Base-by-base conservation (phyloP, 2,888 invertebrate genomes). In the Vesta saturnalis region DNA sequence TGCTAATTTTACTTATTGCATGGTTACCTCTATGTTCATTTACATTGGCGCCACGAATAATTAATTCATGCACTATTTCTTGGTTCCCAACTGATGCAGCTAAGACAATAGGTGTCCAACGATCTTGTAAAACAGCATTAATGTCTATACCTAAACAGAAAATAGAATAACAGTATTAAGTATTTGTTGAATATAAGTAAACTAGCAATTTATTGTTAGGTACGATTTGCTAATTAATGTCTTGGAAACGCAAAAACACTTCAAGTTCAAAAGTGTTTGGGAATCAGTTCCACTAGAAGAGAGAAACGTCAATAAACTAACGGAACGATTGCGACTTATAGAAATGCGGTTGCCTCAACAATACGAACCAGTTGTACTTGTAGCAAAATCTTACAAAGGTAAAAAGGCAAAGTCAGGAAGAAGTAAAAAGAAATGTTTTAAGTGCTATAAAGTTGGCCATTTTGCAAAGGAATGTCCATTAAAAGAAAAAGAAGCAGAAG, bases 81-180 rank as follows among this genome's bases (percentile, higher is more conserved):
- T 84, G 82, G 76, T 88, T 86, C 12, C 86, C 88, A 73, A 86
- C 86, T 47, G 88, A 88, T 62, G 88, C 86, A 10, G 90, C 88
- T 79, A 90, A 86, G 77, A 89, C 83, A 52, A 91, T 78, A 0
- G 87, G 85, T 55, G 88, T 89, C 90, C 90, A 91, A 21, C 87
- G 88, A 74, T 87, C 86, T 58, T 86, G 83, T 22, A 91, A 78
- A 70, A 77, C 77, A 10, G 76, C 73, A 73, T 87, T 81, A n/a
- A 85, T 74, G 73, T 84, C 75, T 58, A 83, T 74, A 57, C 77
- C 80, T 78, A 71, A 22, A 15, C 15, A n/a, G 14, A 19, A 52
- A 15, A 2, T 16, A 6, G 54, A 21, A 54, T 18, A 1, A 19
- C n/a, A 10, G 3, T 23, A 19, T 23, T 10, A 19, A 12, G 6